A percentile compares a stretch with the other conserved stretches of the same genome.
Evolutionary conservation across 1,140 invertebrate genomes (phyloP).

Genomic region (Cyrtorhinus lividipennis): DNA sequence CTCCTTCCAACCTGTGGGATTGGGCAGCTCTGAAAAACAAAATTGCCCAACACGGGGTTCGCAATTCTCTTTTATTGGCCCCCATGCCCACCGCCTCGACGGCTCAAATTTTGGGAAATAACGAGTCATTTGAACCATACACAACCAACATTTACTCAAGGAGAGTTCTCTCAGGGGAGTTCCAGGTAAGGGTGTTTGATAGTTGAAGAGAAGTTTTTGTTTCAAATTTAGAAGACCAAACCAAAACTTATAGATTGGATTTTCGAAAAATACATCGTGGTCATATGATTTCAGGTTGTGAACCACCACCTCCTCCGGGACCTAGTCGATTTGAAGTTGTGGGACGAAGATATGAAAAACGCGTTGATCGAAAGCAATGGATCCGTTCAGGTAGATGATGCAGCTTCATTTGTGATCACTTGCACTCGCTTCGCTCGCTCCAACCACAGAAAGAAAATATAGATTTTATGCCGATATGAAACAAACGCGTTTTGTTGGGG

Average conservation of each 20-base stretch:
- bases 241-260: neutral
- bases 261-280: neutral
- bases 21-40: slow-evolving; percentile 73
- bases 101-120: slow-evolving; percentile 97
- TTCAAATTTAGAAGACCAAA: neutral
- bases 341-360: slow-evolving; percentile 96
- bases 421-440: neutral
- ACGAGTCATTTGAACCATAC: slow-evolving; percentile 96
- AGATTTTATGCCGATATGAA: no score
- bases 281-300: slow-evolving; percentile 48
- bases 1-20: slow-evolving; percentile 77
- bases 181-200: slow-evolving; percentile 38
- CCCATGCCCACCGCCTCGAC: slow-evolving; percentile 99
- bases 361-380: slow-evolving; percentile 80
- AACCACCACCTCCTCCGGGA: slow-evolving; percentile 94
- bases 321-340: slow-evolving; percentile 76
- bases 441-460: neutral
- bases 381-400: slow-evolving; percentile 58
- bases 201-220: neutral
- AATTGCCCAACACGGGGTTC: slow-evolving; percentile 78
- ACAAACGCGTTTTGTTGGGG: no score
- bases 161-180: slow-evolving; percentile 77
- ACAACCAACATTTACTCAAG: slow-evolving; percentile 94
- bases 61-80: slow-evolving; percentile 88
- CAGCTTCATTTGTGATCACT: no score